A percentile compares a stretch with the other conserved stretches of the same genome.
Evolutionary conservation across 1,140 invertebrate genomes (phyloP).

Genomic region (Drosophila obscura): DNA sequence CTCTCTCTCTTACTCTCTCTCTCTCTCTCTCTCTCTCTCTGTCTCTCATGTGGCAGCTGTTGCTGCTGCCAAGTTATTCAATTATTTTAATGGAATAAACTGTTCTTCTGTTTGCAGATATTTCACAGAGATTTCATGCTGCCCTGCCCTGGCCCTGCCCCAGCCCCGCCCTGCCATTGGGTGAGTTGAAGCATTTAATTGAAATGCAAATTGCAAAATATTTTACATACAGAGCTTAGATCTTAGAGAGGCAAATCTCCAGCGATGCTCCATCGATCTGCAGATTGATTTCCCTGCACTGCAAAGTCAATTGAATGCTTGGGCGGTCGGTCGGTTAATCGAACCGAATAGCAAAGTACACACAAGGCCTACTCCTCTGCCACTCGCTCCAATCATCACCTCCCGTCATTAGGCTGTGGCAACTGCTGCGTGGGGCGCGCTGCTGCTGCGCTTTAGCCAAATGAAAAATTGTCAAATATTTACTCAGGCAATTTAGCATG

Average conservation of each 20-base stretch:
- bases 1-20: not conserved
- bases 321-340: slow-evolving; percentile 68
- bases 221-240: not conserved
- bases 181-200: slow-evolving; percentile 60
- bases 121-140: slow-evolving; percentile 1
- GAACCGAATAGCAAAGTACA: slow-evolving; percentile 66
- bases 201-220: slow-evolving; percentile 58
- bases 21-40: not conserved
- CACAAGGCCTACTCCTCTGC: slow-evolving; percentile 46
- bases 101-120: slow-evolving; percentile 45
- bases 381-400: too few species aligned
- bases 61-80: slow-evolving; percentile 63
- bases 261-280: too few species aligned
- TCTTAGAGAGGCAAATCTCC: not conserved
- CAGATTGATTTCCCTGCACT: too few species aligned
- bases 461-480: slow-evolving; percentile 82
- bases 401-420: slow-evolving; percentile 46
- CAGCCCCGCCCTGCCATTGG: slow-evolving; percentile 5
- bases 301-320: slow-evolving; percentile 17
- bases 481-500: slow-evolving; percentile 80
- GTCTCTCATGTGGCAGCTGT: slow-evolving; percentile 38
- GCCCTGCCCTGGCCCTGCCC: not conserved
- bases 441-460: slow-evolving; percentile 53
- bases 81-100: slow-evolving; percentile 76
- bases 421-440: slow-evolving; percentile 13